Evolutionary conservation across 2,888 invertebrate species (phyloP), one percentile per base, ranked within the genome.

Genomic region (Sclerodermus sp.): DNA sequence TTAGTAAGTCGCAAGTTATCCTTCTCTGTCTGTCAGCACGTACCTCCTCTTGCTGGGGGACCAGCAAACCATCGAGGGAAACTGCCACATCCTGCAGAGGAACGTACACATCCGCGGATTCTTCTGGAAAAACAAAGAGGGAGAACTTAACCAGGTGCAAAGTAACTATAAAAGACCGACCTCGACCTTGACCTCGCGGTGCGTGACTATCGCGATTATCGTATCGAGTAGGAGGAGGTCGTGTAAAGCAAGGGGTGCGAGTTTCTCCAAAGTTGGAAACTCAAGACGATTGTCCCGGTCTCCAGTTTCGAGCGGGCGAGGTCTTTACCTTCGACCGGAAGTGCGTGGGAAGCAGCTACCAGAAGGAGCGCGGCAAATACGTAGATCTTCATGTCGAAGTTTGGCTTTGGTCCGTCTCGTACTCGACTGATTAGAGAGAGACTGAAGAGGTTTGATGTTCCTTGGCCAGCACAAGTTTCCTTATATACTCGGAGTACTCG

Each of bases 1-100:
- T 66, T 2, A 72, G 40, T 17, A 74, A 64, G 23, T 73, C 71
- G 30, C 75, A 74, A 16, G 73, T 74, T n/a, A 73, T 63, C 42
- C 74, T 62, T 31, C 71, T 60, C 8, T 70, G 66, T 39, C 75
- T 61, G 10, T 67, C 62, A 50, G 72, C 76, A 59, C 77, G 61
- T 9, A 58, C 56, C 5, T 62, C 60, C 8, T 23, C 23, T 5
- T 47, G 34, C 34, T 34, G n/a, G 12, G 34, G 34, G 10, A 34
- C 34, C 3, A 13, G 3, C 13, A 13, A 36, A 17, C 47, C 51
- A 15, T 16, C 23, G 10, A 10, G 32, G 42, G 31, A 9, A 3
- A 16, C 47, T 9, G n/a, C 31, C 13, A 16, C 5, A 10, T 40
- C 32, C 6, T 46, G 16, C 5, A 42, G 16, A 10, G 36, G 17